These are phyloP conservation scores for Ooceraea biroi DNA, from an alignment of 1,140 invertebrate genomes.

Conservation along the genomic window DNA sequence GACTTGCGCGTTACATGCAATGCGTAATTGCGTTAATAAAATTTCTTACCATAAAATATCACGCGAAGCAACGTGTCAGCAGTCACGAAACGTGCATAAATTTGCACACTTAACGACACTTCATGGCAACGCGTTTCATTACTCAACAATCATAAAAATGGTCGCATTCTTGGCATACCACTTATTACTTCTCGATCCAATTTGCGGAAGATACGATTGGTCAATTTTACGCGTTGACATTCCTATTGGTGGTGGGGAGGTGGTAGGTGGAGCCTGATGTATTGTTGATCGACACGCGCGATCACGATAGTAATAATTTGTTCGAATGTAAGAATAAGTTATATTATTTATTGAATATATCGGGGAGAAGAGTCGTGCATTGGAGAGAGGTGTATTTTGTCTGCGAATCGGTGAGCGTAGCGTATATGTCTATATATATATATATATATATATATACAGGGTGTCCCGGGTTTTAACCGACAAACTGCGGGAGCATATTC, in stretches of 20 bases:
- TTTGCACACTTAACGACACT: constrained; percentile 28
- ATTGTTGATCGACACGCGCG: not conserved
- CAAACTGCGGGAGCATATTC: no score
- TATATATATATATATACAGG: no score
- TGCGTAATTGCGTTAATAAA: constrained; percentile 11
- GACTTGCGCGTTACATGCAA: not conserved
- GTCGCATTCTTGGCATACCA: constrained; percentile 11
- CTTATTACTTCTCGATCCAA: constrained; percentile 16
- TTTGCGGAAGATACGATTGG: constrained; percentile 31
- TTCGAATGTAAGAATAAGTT: constrained; percentile 12
- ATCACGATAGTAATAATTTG: constrained; percentile 32
- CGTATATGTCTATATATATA: no score
- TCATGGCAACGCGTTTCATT: constrained; percentile 17
- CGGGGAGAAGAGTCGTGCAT: not conserved
- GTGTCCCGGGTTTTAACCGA: no score
- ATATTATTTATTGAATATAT: constrained; percentile 52
- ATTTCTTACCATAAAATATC: not conserved
- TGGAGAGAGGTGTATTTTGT: not conserved
- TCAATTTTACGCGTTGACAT: constrained; percentile 26
- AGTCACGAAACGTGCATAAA: constrained; percentile 16
- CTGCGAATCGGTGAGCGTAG: constrained; percentile 22
- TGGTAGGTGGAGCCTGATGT: not conserved
- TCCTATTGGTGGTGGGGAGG: not conserved
- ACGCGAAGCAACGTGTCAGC: not conserved
- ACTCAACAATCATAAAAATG: constrained; percentile 25